phyloP scores from a whole-genome alignment of 2,888 invertebrate genomes.

The Trilocha varians region DNA sequence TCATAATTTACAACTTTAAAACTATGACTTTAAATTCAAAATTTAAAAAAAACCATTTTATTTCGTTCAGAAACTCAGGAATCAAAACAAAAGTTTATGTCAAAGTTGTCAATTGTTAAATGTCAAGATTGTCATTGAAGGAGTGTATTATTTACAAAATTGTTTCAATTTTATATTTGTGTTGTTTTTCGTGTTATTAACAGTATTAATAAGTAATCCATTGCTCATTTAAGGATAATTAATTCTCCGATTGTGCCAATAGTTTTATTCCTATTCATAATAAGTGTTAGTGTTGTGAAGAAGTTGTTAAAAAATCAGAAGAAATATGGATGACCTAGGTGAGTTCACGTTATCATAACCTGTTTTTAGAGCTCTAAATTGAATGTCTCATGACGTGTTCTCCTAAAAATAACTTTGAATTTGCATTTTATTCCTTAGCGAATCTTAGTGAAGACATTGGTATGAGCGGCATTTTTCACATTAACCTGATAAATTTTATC shows the following conservation, averaged over 20 bases:
- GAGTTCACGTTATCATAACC: conserved; percentile 65
- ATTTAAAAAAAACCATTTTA: no score
- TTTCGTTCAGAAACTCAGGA: conserved; percentile 7
- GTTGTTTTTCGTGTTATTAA: conserved; percentile 17
- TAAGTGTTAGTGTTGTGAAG: conserved; percentile 16
- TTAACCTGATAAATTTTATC: not conserved
- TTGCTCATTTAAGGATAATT: conserved; percentile 14
- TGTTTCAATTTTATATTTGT: conserved; percentile 12
- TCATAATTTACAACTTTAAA: no score
- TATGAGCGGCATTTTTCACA: not conserved
- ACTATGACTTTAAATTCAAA: no score
- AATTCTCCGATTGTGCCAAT: conserved; percentile 18
- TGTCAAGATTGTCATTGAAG: conserved; percentile 27
- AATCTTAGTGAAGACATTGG: not conserved
- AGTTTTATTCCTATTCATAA: no score
- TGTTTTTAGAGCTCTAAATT: conserved; percentile 45
- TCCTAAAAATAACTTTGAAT: conserved; percentile 36
- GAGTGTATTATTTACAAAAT: not conserved
- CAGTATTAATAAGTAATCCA: conserved; percentile 29
- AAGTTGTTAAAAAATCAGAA: conserved; percentile 12
- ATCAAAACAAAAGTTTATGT: conserved; percentile 14
- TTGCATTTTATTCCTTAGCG: conserved; percentile 15
- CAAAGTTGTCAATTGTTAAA: conserved; percentile 22
- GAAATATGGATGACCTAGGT: conserved; percentile 67
- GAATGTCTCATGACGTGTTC: conserved; percentile 51